These are phyloP conservation scores for Colaptes auratus DNA, from an alignment of 2,113 vertebrate genomes.

Conservation along the genomic window DNA sequence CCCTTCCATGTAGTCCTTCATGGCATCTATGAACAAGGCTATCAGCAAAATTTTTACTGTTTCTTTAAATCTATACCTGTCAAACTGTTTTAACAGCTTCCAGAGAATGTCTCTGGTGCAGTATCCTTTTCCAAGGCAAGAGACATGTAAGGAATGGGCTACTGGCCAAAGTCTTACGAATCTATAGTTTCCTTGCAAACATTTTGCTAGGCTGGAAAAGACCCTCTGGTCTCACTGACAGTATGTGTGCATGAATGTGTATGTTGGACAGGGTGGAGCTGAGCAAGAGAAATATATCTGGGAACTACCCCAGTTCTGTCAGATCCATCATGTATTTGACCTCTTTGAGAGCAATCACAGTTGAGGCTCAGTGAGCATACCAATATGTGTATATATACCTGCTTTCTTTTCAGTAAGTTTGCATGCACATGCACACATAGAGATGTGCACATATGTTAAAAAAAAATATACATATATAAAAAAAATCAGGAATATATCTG, in stretches of 20 bases:
- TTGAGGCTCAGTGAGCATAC: background rate
- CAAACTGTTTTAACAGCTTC: background rate
- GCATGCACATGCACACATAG: fast-evolving
- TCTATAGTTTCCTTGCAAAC: background rate
- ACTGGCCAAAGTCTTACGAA: background rate
- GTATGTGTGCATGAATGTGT: fast-evolving
- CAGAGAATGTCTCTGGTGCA: background rate
- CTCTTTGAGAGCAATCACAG: background rate
- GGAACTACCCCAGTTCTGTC: background rate
- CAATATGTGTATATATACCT: background rate
- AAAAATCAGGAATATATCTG: background rate
- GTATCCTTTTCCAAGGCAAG: background rate
- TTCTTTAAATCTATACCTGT: background rate
- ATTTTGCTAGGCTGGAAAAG: background rate
- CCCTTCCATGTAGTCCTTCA: background rate
- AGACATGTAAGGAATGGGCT: background rate
- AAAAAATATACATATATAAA: background rate
- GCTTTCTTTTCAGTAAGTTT: background rate
- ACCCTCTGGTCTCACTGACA: background rate
- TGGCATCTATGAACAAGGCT: background rate
- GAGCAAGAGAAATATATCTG: background rate
- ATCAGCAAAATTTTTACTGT: background rate
- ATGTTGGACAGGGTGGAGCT: background rate
- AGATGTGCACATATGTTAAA: background rate
- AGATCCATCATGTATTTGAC: background rate